phyloP scores from a whole-genome alignment of 2,113 vertebrate species.

The Limanda limanda region DNA sequence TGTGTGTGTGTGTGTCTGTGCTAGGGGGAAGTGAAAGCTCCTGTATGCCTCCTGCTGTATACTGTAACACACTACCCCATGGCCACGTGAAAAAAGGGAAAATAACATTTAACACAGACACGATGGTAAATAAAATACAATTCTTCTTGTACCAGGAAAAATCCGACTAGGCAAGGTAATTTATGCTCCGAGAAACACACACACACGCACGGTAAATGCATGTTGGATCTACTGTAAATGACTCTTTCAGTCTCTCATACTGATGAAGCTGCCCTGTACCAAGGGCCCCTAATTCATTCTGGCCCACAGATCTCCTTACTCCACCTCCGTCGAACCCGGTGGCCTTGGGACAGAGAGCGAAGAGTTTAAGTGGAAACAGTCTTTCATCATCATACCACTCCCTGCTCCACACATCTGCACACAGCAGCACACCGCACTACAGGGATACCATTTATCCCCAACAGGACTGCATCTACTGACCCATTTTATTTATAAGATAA shows the following conservation, averaged over 20 bases:
- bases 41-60: too few species aligned
- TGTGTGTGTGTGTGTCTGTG: too few species aligned
- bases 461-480: constrained; percentile 7
- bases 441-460: constrained; percentile 29
- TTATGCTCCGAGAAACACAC: constrained; percentile 1
- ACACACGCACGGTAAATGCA: background rate
- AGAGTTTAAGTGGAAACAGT: constrained; percentile 77
- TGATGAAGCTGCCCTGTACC: constrained; percentile 58
- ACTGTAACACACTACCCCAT: constrained; percentile 37
- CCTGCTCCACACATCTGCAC: constrained; percentile 61
- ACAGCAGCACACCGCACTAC: constrained; percentile 56
- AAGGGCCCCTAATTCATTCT: constrained; percentile 60
- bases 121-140: constrained; percentile 12
- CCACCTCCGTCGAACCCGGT: constrained; percentile 71
- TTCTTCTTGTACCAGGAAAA: background rate
- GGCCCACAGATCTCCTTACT: constrained; percentile 60
- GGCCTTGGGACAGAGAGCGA: constrained; percentile 73
- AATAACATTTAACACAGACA: constrained; percentile 22
- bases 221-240: constrained; percentile 46
- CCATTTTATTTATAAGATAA: background rate
- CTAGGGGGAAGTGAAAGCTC: too few species aligned
- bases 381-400: constrained; percentile 70
- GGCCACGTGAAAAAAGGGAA: constrained; percentile 2
- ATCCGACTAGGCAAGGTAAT: constrained; percentile 3
- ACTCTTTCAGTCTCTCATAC: constrained; percentile 30